Base-by-base conservation (phyloP, 1,140 invertebrate genomes). In the Maconellicoccus hirsutus region DNA sequence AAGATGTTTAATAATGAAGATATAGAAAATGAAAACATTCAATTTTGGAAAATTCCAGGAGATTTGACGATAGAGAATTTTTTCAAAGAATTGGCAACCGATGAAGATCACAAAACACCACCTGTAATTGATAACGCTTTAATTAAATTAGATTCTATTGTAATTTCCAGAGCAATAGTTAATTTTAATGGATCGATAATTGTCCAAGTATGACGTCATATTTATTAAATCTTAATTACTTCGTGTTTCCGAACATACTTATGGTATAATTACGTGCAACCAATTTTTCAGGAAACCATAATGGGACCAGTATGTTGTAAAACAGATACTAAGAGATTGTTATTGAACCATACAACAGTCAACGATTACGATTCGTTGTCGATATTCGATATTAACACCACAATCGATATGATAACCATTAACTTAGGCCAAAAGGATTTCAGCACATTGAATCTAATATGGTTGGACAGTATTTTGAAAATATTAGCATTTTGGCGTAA, bases 31-130 rank as follows among this genome's bases (percentile, higher is more conserved):
- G 14, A 59, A 27, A 29, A 59, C 26, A 59, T 71, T 71, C 23
- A 59, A 1, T 1, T n/a, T 71, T 33, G 4, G 7, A 42, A 70
- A 52, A 39, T 70, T 66, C 19, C 74, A 83, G 89, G 90, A 71
- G 84, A 89, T 76, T 78, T 94, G 10, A 83, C 82, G 3, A 84
- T 92, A 22, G 87, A 90, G 76, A 93, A 92, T 76, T 89, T 90
- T 79, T 91, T 92, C 80, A 89, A 89, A 76, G 85, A 86, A 72
- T 79, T 75, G 72, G 77, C 73, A 79, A 38, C 61, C 70, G 70
- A 59, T 16, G 70, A 77, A 79, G 76, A 78, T 74, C 78, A 72
- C 73, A 70, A 66, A 66, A 26, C 25, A 3, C 71, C 73, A 75
- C 83, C 79, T 72, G 79, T 84, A 16, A 83, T 89, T 16, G 89